phyloP scores from a whole-genome alignment of 2,113 vertebrate species.

The Nothoprocta perdicaria region DNA sequence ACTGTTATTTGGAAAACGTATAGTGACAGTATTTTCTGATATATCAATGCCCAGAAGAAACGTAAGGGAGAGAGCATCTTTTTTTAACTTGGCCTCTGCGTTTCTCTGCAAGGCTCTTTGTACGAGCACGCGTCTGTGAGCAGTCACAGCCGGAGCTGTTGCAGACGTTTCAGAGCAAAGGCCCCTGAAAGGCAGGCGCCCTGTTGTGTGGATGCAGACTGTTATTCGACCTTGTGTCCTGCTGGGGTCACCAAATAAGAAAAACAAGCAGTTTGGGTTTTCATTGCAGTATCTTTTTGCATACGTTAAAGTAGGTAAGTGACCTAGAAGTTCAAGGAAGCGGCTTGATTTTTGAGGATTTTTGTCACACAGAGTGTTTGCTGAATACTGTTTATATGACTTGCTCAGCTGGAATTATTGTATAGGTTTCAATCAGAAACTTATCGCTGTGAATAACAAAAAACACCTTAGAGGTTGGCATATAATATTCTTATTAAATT shows the following conservation, averaged over 20 bases:
- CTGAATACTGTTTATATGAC: background rate
- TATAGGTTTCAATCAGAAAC: background rate
- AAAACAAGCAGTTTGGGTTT: background rate
- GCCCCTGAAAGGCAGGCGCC: slow-evolving; percentile 15
- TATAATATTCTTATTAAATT: background rate
- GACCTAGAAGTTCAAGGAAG: slow-evolving; percentile 2
- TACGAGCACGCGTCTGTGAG: background rate
- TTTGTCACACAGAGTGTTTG: background rate
- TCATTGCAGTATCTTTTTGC: background rate
- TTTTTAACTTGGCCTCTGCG: background rate
- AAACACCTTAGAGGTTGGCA: background rate
- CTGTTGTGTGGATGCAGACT: background rate
- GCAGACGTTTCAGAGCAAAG: background rate
- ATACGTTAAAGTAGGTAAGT: background rate
- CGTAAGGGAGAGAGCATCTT: background rate
- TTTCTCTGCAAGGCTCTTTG: background rate
- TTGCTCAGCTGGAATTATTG: background rate
- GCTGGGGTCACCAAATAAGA: background rate
- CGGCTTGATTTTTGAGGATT: background rate
- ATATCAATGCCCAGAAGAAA: background rate
- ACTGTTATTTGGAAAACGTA: background rate
- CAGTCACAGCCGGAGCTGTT: background rate
- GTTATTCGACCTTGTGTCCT: background rate
- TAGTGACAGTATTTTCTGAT: background rate
- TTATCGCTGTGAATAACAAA: background rate